These are phyloP conservation scores for Andrena camellia DNA, from an alignment of 2,888 invertebrate species.

Conservation along the genomic window DNA sequence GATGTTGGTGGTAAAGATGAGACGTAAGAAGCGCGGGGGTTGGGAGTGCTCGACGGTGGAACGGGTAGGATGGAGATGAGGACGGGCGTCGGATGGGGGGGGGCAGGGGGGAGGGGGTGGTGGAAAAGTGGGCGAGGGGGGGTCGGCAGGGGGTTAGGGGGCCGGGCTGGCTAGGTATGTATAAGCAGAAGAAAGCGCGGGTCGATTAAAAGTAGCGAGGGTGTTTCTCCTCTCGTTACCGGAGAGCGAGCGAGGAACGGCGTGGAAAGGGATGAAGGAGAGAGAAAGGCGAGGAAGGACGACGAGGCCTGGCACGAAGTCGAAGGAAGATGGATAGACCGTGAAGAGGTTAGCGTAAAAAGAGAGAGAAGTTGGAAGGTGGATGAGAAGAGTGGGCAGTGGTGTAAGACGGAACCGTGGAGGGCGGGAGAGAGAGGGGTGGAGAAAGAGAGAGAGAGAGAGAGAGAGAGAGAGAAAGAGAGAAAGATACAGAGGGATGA, in stretches of 20 bases:
- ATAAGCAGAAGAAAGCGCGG: conserved; percentile 85
- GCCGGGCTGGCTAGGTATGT: conserved; percentile 82
- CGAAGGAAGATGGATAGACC: conserved; percentile 56
- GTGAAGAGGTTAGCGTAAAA: conserved; percentile 46
- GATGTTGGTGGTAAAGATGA: conserved; percentile 80
- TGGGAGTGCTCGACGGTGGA: conserved; percentile 67
- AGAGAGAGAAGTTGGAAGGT: conserved; percentile 47
- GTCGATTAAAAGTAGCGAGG: conserved; percentile 86
- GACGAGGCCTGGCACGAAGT: conserved; percentile 44
- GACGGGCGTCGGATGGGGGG: conserved; percentile 62
- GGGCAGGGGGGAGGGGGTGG: conserved; percentile 41
- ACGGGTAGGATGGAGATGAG: conserved; percentile 72
- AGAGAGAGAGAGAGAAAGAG: conserved; percentile 26
- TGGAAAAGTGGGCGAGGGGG: background rate
- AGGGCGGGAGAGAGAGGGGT: conserved; percentile 51
- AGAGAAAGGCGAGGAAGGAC: conserved; percentile 42
- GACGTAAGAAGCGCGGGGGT: conserved; percentile 74
- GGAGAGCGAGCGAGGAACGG: conserved; percentile 74
- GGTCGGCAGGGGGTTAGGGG: conserved; percentile 16
- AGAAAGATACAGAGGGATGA: background rate
- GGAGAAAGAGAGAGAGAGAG: conserved; percentile 34
- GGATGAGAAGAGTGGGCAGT: conserved; percentile 59
- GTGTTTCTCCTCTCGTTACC: conserved; percentile 85
- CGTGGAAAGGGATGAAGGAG: conserved; percentile 67
- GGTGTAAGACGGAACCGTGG: conserved; percentile 44